These are phyloP conservation scores for Wiebesia pumilae DNA, from an alignment of 1,140 invertebrate genomes.

Conservation along the genomic window DNA sequence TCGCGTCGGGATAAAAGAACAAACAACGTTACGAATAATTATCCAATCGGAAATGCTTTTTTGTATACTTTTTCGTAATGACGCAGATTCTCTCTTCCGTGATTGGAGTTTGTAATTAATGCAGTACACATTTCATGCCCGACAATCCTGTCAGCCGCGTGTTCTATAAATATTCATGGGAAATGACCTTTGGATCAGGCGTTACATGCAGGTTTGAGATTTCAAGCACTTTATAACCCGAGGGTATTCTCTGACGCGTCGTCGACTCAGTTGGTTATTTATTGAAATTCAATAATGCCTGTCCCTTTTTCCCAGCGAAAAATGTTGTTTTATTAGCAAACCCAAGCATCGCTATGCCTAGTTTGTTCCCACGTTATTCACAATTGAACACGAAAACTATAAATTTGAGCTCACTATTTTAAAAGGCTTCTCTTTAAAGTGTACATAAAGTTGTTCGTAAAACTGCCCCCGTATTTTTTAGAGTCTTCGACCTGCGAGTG, in stretches of 20 bases:
- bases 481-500: background rate
- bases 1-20: background rate
- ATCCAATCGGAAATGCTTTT: background rate
- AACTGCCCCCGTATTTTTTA: background rate
- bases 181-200: constrained; percentile 40
- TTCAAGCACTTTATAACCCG: constrained; percentile 20
- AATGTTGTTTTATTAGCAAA: background rate
- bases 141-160: constrained; percentile 28
- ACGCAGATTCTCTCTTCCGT: background rate
- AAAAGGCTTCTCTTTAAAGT: background rate
- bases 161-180: constrained; percentile 44
- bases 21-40: background rate
- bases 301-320: background rate
- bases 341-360: background rate
- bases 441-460: too few species aligned
- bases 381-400: background rate
- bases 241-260: background rate
- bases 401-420: background rate
- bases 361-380: background rate
- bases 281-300: constrained; percentile 36
- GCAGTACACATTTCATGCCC: constrained; percentile 29
- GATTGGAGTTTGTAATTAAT: background rate
- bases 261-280: constrained; percentile 17
- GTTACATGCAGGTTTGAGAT: constrained; percentile 15
- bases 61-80: background rate